phyloP scores from a whole-genome alignment of 2,113 vertebrate species.

The Neopipo cinnamomea region DNA sequence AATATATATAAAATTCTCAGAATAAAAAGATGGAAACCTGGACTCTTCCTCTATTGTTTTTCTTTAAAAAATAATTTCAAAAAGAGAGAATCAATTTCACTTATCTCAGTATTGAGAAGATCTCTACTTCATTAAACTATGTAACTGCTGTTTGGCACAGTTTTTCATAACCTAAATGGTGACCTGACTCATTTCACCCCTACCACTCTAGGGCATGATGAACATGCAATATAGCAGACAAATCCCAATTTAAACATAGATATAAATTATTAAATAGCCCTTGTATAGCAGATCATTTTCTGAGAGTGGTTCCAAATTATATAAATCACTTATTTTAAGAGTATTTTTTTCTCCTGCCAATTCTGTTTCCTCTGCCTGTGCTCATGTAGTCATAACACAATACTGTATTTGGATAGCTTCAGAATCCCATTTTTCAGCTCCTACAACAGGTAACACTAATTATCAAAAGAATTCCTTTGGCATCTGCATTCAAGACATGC shows the following conservation, averaged over 20 bases:
- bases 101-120: background rate
- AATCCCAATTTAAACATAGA: constrained; percentile 12
- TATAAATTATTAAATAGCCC: constrained; percentile 38
- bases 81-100: background rate
- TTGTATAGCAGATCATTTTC: constrained; percentile 5
- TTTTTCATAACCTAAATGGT: background rate
- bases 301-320: constrained; percentile 12
- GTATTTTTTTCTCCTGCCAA: background rate
- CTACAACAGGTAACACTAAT: constrained; percentile 43
- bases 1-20: background rate
- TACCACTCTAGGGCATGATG: background rate
- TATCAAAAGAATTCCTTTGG: constrained; percentile 33
- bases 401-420: background rate
- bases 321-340: constrained; percentile 31
- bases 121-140: background rate
- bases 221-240: background rate
- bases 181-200: background rate
- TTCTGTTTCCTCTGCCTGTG: background rate
- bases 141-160: background rate
- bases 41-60: background rate
- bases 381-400: background rate
- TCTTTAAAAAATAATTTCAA: background rate
- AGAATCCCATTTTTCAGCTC: constrained; percentile 40
- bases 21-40: background rate
- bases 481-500: constrained; percentile 20